Evolutionary conservation across 2,888 invertebrate species (phyloP), one percentile per base, ranked within the genome.

Genomic region (Dolichopus griseipennis): DNA sequence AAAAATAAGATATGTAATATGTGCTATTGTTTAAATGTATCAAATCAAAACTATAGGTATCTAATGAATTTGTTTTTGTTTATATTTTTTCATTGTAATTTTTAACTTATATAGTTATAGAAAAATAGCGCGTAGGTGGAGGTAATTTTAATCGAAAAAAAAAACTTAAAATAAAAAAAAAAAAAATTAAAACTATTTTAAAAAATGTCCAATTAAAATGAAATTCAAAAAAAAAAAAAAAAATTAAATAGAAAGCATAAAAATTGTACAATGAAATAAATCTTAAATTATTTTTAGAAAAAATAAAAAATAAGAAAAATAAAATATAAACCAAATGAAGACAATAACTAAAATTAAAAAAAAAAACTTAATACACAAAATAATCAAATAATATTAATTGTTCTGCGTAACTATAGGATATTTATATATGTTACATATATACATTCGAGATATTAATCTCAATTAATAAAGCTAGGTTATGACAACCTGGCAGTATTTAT

Each of bases 141-240:
- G 52, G 52, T 52, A 52, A 52, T 52, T 52, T 52, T 52, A 52
- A 52, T 52, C 52, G 52, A 52, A 52, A 52, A 43, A 43, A 43
- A 52, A 52, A 52, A n/a, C 52, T 52, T 52, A 52, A 52, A 52
- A 52, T 18, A n/a, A 18, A 52, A n/a, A 52, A 52, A 52, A 52
- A 52, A 52, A 27, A 27, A n/a, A n/a, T n/a, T 27, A 27, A 27
- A 27, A 27, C 27, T 27, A 27, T 27, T 27, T 27, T 27, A 5
- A 27, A 27, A 52, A 52, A 52, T n/a, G 18, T 52, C 52, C 52
- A 52, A 52, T 52, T 52, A 52, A 52, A 52, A 52, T 52, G 52
- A 52, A 52, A 52, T 52, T 52, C 52, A 18, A 18, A 52, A 18
- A 52, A 52, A 52, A 18, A 52, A 52, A 52, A 52, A 15, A 18